Base-by-base conservation (phyloP, 2,888 invertebrate species). In the Ichneumoninae sp. region DNA sequence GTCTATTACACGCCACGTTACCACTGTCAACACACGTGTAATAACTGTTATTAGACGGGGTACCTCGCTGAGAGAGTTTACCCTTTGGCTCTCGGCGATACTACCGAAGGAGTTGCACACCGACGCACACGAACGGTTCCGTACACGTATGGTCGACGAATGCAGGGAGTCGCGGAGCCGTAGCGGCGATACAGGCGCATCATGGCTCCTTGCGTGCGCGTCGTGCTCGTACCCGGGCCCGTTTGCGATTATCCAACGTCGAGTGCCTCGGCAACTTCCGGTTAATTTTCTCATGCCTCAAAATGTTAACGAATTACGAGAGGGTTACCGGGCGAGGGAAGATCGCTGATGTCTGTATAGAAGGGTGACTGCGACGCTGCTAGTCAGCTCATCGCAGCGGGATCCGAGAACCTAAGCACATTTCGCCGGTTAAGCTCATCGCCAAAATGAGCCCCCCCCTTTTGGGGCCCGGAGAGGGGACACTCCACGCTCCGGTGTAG, bases 41-140 rank as follows among this genome's bases (percentile, higher is more conserved):
- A 92, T 92, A 92, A 92, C 92, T 86, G 91, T 92, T 92, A 92
- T 92, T 91, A 91, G 89, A 89, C 89, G 89, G 33, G 88, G 87
- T 79, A 86, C 80, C 80, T 68, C 77, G 84, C 78, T 10, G 44
- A 76, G 68, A 80, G 68, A 87, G 76, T 87, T 87, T 81, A 87
- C 87, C 87, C 87, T 86, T 83, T 82, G 84, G 85, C 82, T 85
- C 80, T 73, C 68, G 69, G 52, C 76, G 50, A 84, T 84, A 69
- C 79, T 68, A 69, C 78, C 65, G 57, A 71, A 81, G 83, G 74
- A 74, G 44, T 19, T 10, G 71, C 10, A 57, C 63, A 83, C 63
- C 10, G 30, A 52, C 36, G 26, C 60, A 73, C 66, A 57, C 26
- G 26, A 60, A 16, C 44, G 40, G 1, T 26, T 57, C 16, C 65